Evolutionary conservation across 2,888 invertebrate genomes (phyloP).

Genomic region (Drymonia ruficornis): DNA sequence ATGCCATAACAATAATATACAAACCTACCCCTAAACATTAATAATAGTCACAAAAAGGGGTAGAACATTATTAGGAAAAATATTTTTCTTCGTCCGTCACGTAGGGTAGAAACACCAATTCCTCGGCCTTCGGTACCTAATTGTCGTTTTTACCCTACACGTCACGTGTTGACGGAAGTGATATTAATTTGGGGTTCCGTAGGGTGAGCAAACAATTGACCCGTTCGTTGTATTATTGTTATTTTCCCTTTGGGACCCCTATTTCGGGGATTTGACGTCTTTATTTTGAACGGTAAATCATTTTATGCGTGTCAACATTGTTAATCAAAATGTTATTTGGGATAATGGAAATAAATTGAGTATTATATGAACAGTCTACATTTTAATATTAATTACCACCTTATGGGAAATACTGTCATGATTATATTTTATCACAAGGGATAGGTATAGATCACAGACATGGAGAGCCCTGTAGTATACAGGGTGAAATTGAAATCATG

Average conservation of each 20-base stretch:
- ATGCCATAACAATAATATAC: neutral
- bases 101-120: slow-evolving; percentile 30
- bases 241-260: slow-evolving; percentile 36
- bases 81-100: slow-evolving; percentile 32
- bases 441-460: no score
- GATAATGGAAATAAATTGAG: neutral
- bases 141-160: slow-evolving; percentile 50
- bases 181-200: slow-evolving; percentile 74
- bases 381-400: neutral
- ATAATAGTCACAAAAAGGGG: slow-evolving; percentile 26
- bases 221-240: slow-evolving; percentile 55
- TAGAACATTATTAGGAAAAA: slow-evolving; percentile 36
- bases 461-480: no score
- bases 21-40: neutral
- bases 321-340: slow-evolving; percentile 15
- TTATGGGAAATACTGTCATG: neutral
- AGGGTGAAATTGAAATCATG: no score
- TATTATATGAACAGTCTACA: neutral
- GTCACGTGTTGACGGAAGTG: slow-evolving; percentile 74
- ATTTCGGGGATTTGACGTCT: slow-evolving; percentile 36
- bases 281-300: slow-evolving; percentile 42
- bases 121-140: slow-evolving; percentile 32
- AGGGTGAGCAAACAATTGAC: slow-evolving; percentile 65
- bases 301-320: slow-evolving; percentile 33
- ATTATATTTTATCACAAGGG: no score